phyloP scores from a whole-genome alignment of 2,797 vertebrate species.

The Artibeus jamaicensis region DNA sequence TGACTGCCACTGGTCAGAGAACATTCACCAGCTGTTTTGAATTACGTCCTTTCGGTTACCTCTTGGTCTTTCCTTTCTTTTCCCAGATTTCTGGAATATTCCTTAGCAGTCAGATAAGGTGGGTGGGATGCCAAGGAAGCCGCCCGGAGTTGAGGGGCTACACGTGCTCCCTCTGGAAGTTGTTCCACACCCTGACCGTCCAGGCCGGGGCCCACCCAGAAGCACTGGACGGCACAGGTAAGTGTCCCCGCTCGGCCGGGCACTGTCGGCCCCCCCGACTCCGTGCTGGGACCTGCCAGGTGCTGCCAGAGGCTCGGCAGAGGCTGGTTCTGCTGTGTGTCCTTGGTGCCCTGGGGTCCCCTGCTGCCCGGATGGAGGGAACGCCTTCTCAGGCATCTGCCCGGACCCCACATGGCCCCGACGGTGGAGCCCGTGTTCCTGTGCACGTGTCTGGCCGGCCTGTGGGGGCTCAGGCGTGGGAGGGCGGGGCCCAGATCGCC shows the following conservation, averaged over 20 bases:
- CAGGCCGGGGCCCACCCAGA: constrained; percentile 85
- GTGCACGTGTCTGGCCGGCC: accelerated
- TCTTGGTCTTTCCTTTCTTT: not conserved
- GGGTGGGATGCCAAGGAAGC: constrained; percentile 96
- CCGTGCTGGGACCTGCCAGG: accelerated
- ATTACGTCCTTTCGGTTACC: not conserved
- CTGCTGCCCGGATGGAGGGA: accelerated
- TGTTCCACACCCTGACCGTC: constrained; percentile 93
- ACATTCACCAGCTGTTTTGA: not conserved
- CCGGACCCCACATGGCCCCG: accelerated
- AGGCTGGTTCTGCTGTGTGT: not conserved
- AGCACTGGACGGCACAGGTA: constrained; percentile 89
- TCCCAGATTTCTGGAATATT: constrained; percentile 94
- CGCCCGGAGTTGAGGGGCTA: constrained; percentile 90
- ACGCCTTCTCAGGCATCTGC: not conserved
- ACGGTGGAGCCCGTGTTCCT: accelerated
- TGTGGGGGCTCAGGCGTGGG: not conserved
- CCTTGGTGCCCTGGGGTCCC: accelerated
- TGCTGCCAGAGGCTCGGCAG: accelerated
- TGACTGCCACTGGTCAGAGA: accelerated
- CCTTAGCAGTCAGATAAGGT: constrained; percentile 86
- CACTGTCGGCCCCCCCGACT: accelerated
- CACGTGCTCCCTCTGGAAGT: constrained; percentile 93
- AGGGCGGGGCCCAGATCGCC: accelerated
- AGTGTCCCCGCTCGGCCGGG: not conserved